Evolutionary conservation across 1,140 invertebrate species (phyloP).

Genomic region (Drosophila triauraria): DNA sequence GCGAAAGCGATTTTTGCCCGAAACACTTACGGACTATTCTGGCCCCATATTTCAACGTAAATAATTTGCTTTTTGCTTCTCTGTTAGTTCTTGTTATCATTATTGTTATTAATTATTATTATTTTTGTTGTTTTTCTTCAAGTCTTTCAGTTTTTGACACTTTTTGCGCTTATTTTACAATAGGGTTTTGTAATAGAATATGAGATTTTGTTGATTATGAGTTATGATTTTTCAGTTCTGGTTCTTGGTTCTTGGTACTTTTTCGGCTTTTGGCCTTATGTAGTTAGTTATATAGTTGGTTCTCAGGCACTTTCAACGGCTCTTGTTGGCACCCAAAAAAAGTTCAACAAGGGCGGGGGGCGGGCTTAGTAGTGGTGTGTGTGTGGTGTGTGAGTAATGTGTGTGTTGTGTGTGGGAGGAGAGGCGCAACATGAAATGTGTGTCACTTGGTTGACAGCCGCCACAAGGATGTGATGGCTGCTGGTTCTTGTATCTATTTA

Average conservation of each 20-base stretch:
- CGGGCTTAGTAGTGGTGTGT: not conserved
- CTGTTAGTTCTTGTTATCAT: conserved; percentile 41
- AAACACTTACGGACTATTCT: conserved; percentile 85
- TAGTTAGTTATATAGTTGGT: conserved; percentile 36
- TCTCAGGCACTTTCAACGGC: conserved; percentile 47
- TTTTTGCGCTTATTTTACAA: conserved; percentile 81
- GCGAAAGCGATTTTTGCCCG: conserved; percentile 84
- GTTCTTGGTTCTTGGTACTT: conserved; percentile 27
- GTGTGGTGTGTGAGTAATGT: conserved; percentile 10
- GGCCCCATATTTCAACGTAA: conserved; percentile 73
- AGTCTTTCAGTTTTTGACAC: conserved; percentile 47
- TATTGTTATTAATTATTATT: conserved; percentile 66
- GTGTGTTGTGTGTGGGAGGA: conserved; percentile 3
- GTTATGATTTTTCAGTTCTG: conserved; percentile 46
- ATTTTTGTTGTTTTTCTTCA: conserved; percentile 80
- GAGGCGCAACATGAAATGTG: conserved; percentile 72
- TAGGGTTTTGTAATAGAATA: conserved; percentile 80
- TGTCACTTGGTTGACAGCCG: conserved; percentile 69
- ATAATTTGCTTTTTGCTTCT: conserved; percentile 25
- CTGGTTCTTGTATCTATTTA: conserved; percentile 45
- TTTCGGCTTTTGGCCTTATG: conserved; percentile 41
- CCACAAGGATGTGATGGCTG: conserved; percentile 52
- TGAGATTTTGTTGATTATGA: conserved; percentile 45
- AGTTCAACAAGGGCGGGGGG: conserved; percentile 68
- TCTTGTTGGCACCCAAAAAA: conserved; percentile 68